Conservation (phyloP, 2,888 invertebrate genomes). For the Drosophila subquinaria region DNA sequence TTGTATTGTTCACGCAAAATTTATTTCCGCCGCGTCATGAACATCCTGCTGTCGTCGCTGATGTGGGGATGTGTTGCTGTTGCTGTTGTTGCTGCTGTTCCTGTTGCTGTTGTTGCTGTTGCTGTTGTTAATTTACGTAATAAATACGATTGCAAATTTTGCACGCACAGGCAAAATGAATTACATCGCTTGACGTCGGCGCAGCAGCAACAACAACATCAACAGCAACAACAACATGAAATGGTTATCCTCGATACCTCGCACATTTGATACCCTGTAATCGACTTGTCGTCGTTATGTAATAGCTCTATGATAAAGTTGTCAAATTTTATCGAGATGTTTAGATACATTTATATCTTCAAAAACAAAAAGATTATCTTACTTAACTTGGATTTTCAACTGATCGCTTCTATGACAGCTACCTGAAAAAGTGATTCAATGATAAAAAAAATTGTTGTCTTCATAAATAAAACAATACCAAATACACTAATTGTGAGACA, state of each 20-base stretch:
- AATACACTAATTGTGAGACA: too few relatives aligned
- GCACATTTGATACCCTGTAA: background rate
- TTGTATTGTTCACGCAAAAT: slow-evolving; percentile 81
- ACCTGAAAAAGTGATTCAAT: too few relatives aligned
- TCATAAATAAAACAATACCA: too few relatives aligned
- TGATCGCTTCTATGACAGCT: too few relatives aligned
- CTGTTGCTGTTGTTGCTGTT: slow-evolving; percentile 26
- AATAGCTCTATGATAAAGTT: background rate
- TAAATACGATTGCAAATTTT: slow-evolving; percentile 78
- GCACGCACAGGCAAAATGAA: slow-evolving; percentile 82
- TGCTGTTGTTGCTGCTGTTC: slow-evolving; percentile 43
- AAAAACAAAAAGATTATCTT: background rate
- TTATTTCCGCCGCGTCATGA: slow-evolving; percentile 79
- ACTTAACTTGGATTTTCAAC: too few relatives aligned
- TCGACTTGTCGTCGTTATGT: background rate
- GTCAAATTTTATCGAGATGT: too few relatives aligned
- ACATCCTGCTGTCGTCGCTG: slow-evolving; percentile 77
- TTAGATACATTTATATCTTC: background rate
- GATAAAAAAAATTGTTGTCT: too few relatives aligned
- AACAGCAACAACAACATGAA: slow-evolving; percentile 30
- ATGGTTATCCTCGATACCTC: background rate
- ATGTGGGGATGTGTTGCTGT: slow-evolving; percentile 41
- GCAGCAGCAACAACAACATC: slow-evolving; percentile 46
- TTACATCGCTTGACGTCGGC: slow-evolving; percentile 69
- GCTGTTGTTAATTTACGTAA: slow-evolving; percentile 78